phyloP scores from a whole-genome alignment of 1,140 invertebrate genomes.

The Heliconius congener region DNA sequence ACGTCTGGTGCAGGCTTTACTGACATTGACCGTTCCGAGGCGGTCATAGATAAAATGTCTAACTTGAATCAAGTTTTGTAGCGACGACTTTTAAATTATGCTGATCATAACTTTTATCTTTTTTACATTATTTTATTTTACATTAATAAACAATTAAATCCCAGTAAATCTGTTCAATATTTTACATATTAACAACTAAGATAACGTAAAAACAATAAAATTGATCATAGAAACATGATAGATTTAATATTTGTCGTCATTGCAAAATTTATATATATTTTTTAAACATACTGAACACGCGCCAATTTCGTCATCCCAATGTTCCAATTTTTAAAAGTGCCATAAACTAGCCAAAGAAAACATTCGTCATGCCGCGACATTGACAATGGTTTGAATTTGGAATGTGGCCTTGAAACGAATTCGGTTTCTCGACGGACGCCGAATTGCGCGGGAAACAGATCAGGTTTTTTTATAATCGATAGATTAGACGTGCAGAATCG shows the following conservation, averaged over 20 bases:
- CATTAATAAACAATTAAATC: constrained; percentile 10
- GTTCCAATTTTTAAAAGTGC: constrained; percentile 39
- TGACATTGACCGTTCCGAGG: constrained; percentile 55
- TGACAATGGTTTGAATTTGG: constrained; percentile 76
- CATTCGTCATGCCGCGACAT: constrained; percentile 69
- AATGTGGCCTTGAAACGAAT: constrained; percentile 75
- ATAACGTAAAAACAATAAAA: neutral
- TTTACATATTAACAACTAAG: neutral
- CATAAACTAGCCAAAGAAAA: constrained; percentile 56
- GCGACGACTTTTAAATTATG: constrained; percentile 13
- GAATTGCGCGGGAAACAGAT: constrained; percentile 72
- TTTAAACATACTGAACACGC: constrained; percentile 28
- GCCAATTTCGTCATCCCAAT: constrained; percentile 29
- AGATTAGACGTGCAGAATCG: constrained; percentile 63
- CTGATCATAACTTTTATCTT: constrained; percentile 6
- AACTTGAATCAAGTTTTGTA: constrained; percentile 34
- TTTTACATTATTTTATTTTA: constrained; percentile 10
- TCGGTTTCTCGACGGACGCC: constrained; percentile 64
- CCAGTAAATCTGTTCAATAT: neutral
- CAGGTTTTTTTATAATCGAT: constrained; percentile 61
- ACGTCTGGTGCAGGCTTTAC: constrained; percentile 54
- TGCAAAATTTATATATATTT: constrained; percentile 8
- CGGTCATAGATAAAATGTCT: constrained; percentile 44
- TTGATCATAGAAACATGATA: neutral
- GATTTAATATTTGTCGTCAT: neutral